Conservation (phyloP, 2,113 vertebrate species). For the Nicator chloris region DNA sequence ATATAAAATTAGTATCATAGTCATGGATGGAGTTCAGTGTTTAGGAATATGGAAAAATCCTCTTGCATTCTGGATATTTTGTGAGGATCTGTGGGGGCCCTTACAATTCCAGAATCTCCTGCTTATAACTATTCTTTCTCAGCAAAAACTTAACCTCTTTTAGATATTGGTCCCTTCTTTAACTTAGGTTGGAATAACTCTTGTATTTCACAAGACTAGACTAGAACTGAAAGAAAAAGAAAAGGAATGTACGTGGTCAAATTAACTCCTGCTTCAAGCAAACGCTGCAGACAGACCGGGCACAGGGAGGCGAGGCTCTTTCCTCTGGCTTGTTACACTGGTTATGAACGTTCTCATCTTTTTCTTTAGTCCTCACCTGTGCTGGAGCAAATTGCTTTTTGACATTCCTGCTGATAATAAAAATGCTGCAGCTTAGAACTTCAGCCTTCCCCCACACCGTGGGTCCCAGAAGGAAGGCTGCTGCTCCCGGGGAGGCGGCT, state of each 20-base stretch:
- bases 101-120: background rate
- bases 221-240: background rate
- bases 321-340: background rate
- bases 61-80: background rate
- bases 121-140: background rate
- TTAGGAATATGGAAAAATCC: background rate
- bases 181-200: background rate
- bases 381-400: background rate
- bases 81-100: background rate
- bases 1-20: background rate
- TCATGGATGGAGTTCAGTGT: background rate
- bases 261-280: background rate
- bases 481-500: background rate
- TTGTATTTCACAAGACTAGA: background rate
- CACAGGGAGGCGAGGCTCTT: accelerated
- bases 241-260: background rate
- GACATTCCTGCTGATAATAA: background rate
- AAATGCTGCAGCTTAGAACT: background rate
- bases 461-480: background rate
- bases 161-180: background rate
- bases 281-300: background rate
- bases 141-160: background rate
- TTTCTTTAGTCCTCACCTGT: background rate
- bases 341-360: accelerated
- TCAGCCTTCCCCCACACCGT: accelerated